phyloP scores from a whole-genome alignment of 2,797 vertebrate species.

The Mastacembelus armatus region DNA sequence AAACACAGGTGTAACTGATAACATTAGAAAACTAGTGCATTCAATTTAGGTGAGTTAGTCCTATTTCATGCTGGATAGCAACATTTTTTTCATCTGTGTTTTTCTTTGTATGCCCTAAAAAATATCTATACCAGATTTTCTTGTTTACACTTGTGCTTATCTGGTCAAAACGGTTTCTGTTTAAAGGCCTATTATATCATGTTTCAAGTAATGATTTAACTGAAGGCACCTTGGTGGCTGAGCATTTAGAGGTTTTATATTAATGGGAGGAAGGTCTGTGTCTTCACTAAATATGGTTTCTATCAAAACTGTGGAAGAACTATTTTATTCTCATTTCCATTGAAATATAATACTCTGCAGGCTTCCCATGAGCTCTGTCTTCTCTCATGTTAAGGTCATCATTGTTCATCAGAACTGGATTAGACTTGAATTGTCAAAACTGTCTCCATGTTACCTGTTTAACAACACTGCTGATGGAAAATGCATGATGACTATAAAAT shows the following conservation, averaged over 20 bases:
- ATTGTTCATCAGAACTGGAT: neutral
- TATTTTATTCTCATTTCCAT: neutral
- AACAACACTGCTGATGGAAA: too few species aligned
- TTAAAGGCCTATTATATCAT: neutral
- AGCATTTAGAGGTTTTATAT: neutral
- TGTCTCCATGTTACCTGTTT: neutral
- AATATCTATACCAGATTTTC: too few species aligned
- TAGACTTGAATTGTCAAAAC: neutral
- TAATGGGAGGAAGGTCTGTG: neutral
- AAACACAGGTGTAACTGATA: too few species aligned
- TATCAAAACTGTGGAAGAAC: neutral
- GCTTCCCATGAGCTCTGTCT: neutral
- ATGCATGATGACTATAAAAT: too few species aligned
- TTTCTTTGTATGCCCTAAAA: too few species aligned
- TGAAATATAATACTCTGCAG: neutral
- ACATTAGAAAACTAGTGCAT: too few species aligned
- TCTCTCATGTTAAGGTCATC: neutral
- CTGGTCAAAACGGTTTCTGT: neutral
- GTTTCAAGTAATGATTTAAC: neutral
- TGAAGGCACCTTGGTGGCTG: neutral
- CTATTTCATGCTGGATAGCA: too few species aligned
- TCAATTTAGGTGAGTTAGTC: too few species aligned
- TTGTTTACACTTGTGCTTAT: neutral
- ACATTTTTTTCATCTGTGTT: too few species aligned
- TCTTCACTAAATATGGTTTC: neutral